Evolutionary conservation across 1,140 invertebrate species (phyloP).

Genomic region (Formica exsecta): DNA sequence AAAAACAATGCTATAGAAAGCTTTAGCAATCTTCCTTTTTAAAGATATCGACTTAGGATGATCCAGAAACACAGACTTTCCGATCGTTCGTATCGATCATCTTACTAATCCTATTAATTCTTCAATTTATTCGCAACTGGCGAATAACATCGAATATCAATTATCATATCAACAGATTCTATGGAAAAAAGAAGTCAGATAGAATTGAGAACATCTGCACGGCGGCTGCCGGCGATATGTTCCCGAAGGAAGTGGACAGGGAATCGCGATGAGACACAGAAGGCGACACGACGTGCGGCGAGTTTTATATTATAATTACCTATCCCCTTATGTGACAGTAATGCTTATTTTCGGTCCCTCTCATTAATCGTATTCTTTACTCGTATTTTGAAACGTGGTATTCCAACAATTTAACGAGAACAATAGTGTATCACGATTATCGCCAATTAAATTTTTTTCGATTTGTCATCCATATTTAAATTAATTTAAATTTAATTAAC

Average conservation of each 20-base stretch:
- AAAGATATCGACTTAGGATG: background rate
- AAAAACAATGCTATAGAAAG: background rate
- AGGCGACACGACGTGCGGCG: conserved; percentile 77
- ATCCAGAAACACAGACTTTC: background rate
- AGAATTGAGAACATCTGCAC: conserved; percentile 73
- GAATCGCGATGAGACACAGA: conserved; percentile 77
- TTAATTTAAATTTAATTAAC: background rate
- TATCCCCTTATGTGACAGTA: conserved; percentile 66
- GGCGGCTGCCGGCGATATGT: conserved; percentile 73
- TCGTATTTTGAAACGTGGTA: background rate
- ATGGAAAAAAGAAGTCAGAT: background rate
- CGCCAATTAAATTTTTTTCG: background rate
- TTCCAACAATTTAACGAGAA: background rate
- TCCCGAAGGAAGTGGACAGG: conserved; percentile 75
- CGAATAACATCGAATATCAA: background rate
- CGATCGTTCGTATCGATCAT: background rate
- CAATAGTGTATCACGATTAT: background rate
- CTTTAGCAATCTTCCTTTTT: background rate
- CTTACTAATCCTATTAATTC: background rate
- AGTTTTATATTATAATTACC: conserved; percentile 84
- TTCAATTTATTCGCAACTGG: background rate
- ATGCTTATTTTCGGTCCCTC: conserved; percentile 4
- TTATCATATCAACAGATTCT: background rate
- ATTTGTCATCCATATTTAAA: background rate
- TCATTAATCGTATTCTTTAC: conserved; percentile 5